Evolutionary conservation across 2,113 vertebrate genomes (phyloP).

Genomic region (Plectropomus leopardus): DNA sequence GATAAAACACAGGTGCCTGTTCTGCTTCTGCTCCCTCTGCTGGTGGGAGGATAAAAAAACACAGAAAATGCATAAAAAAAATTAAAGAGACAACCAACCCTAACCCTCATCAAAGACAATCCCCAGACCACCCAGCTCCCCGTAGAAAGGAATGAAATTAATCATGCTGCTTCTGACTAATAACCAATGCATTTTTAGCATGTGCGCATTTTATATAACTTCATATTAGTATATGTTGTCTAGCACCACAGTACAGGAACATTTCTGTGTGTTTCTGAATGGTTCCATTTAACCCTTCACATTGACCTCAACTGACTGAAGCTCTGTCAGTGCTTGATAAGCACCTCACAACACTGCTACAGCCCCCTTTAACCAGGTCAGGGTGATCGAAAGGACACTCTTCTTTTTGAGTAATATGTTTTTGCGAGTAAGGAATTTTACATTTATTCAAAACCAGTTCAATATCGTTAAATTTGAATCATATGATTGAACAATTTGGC

Average conservation of each 20-base stretch:
- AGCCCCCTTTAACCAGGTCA: constrained; percentile 37
- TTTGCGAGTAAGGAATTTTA: constrained; percentile 7
- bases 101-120: constrained; percentile 81
- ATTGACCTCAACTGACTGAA: constrained; percentile 32
- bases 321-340: constrained; percentile 17
- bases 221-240: constrained; percentile 63
- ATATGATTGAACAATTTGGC: background rate
- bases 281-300: constrained; percentile 46
- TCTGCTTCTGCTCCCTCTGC: constrained; percentile 80
- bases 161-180: constrained; percentile 85
- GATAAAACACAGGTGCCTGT: constrained; percentile 87
- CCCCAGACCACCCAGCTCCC: constrained; percentile 72
- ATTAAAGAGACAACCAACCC: constrained; percentile 14
- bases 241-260: constrained; percentile 50
- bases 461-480: background rate
- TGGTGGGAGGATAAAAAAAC: constrained; percentile 78
- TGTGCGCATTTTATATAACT: constrained; percentile 81
- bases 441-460: background rate
- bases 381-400: background rate
- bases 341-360: constrained; percentile 18
- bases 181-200: constrained; percentile 85
- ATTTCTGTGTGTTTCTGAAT: constrained; percentile 42
- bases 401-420: constrained; percentile 11
- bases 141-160: constrained; percentile 79
- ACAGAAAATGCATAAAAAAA: constrained; percentile 43